These are phyloP conservation scores for Pantherophis vulpinus DNA, from an alignment of 2,797 vertebrate genomes.

Conservation along the genomic window DNA sequence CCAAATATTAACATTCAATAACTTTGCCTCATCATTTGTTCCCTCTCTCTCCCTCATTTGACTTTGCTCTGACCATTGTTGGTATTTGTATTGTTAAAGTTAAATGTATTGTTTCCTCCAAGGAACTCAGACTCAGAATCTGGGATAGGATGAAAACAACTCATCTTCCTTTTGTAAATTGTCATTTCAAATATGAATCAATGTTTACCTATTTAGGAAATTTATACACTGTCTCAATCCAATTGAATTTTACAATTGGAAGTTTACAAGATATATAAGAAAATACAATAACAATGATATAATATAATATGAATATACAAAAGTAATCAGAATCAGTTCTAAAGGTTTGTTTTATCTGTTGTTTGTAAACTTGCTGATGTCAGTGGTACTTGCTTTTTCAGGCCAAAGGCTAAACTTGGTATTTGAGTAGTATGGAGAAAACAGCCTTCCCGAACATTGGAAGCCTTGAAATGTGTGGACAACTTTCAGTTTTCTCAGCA, in stretches of 20 bases:
- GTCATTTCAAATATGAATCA: background rate
- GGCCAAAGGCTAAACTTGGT: background rate
- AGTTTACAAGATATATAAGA: background rate
- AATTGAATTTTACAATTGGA: background rate
- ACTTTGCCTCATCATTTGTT: background rate
- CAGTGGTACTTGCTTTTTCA: background rate
- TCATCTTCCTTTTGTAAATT: background rate
- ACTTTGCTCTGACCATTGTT: background rate
- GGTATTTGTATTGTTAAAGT: background rate
- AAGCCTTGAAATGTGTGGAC: background rate
- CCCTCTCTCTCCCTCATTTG: background rate
- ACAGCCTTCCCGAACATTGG: background rate
- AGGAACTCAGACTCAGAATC: background rate
- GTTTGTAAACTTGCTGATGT: background rate
- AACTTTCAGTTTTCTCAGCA: background rate
- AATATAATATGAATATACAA: background rate
- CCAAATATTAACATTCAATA: background rate
- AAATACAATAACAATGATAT: background rate
- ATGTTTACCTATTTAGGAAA: background rate
- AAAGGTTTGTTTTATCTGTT: background rate
- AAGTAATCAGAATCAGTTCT: background rate
- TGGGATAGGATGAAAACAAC: background rate
- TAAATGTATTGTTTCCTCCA: background rate
- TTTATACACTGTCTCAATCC: background rate
- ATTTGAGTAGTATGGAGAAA: background rate